phyloP scores from a whole-genome alignment of 2,888 invertebrate genomes.

The Megaustenia siamemsis region DNA sequence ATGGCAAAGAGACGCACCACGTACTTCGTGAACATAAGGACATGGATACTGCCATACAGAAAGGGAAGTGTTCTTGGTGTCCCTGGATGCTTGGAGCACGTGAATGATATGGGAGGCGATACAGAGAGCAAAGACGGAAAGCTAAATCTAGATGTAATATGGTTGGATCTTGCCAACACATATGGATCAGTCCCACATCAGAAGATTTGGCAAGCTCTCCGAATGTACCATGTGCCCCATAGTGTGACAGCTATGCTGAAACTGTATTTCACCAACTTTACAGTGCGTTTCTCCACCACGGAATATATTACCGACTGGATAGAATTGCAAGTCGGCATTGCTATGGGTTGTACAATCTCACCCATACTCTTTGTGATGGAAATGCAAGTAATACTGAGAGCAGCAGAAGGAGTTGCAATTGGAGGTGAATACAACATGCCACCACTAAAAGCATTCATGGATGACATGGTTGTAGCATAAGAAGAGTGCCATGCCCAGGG shows the following conservation, averaged over 20 bases:
- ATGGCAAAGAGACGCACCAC: too few relatives aligned
- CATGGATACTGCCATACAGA: too few relatives aligned
- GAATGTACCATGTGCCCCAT: slow-evolving; percentile 16
- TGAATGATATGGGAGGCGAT: too few relatives aligned
- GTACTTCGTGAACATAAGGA: too few relatives aligned
- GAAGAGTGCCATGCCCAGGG: not conserved
- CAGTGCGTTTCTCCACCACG: slow-evolving; percentile 28
- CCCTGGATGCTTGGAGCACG: too few relatives aligned
- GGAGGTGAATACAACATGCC: slow-evolving; percentile 9
- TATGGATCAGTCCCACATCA: too few relatives aligned
- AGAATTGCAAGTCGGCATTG: slow-evolving; percentile 20
- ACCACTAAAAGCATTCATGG: too few relatives aligned
- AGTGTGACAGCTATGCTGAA: slow-evolving; percentile 7
- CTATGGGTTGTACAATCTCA: slow-evolving; percentile 39
- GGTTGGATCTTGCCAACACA: too few relatives aligned
- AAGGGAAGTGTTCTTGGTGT: too few relatives aligned
- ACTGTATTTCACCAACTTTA: slow-evolving; percentile 24
- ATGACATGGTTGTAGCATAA: not conserved
- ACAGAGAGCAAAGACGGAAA: too few relatives aligned
- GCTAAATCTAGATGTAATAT: too few relatives aligned
- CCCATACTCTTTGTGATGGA: slow-evolving; percentile 38
- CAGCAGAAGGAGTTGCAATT: slow-evolving; percentile 33
- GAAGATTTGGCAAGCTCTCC: not conserved
- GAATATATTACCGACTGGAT: slow-evolving; percentile 44
- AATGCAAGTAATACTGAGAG: too few relatives aligned